phyloP scores from a whole-genome alignment of 2,113 vertebrate species.

The Isichthys henryi region DNA sequence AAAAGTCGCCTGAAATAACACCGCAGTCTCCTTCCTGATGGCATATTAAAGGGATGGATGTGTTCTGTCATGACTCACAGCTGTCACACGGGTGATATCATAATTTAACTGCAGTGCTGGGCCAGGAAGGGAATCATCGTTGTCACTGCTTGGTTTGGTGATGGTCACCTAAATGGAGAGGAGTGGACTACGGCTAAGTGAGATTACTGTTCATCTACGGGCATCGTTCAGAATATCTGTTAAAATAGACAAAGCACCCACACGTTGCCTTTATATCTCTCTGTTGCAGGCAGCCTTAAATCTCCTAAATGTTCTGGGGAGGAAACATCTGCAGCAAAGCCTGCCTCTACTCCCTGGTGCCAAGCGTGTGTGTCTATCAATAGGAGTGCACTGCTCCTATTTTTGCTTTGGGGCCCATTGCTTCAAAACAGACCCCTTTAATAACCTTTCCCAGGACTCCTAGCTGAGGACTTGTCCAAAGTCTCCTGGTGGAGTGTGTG shows the following conservation, averaged over 20 bases:
- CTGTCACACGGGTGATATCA: not conserved
- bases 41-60: not conserved
- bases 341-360: not conserved
- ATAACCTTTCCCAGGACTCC: slow-evolving; percentile 13
- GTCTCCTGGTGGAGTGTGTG: not conserved
- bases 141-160: not conserved
- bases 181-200: not conserved
- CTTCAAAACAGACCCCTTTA: not conserved
- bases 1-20: not conserved
- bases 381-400: not conserved
- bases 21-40: not conserved
- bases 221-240: not conserved
- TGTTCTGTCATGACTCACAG: not conserved
- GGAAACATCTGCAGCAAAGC: not conserved
- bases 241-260: not conserved
- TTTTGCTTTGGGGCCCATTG: not conserved
- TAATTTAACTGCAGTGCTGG: not conserved
- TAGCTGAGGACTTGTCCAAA: not conserved
- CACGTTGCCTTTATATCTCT: not conserved
- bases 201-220: not conserved
- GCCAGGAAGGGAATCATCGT: not conserved
- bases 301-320: not conserved
- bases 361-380: not conserved
- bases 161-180: not conserved
- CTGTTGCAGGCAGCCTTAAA: not conserved